Base-by-base conservation (phyloP, 2,888 invertebrate species). In the Polydrusus pterygomalis region DNA sequence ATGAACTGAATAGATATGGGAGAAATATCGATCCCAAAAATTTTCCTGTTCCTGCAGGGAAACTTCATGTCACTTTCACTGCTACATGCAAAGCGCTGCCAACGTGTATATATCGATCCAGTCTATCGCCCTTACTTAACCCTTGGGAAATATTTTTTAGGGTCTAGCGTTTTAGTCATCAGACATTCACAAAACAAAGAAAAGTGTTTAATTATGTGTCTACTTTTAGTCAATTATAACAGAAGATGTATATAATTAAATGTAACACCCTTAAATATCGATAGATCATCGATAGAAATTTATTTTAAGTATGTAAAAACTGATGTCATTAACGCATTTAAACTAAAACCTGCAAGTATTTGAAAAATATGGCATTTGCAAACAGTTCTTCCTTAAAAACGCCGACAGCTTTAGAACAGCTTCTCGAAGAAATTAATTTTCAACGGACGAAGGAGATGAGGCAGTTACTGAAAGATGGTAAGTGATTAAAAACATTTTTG, bases 391-490 rank as follows among this genome's bases (percentile, higher is more conserved):
- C 70, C 30, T 82, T 89, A 71, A 89, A 89, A 83, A 87, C 89
- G 18, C 91, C 93, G 18, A 94, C 95, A 38, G 93, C 94, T 87
- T 88, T 97, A 81, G 96, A 96, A 85, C 96, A 96, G 84, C 89
- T 97, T 72, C 89, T 97, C 76, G 96, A 96, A 85, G 97, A 97
- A 88, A 97, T 97, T 80, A 96, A 96, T 88, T 97, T 96, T 84
- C 96, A 97, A 87, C 90, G 96, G 80, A 96, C 96, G 68, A 96
- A 97, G 88, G 96, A 96, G 88, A 95, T 96, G 93, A 90, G 96
- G 62, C 96, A 96, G 87, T 89, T 96, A 81, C 90, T 96, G 83
- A 96, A 96, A 88, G 96, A 96, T 89, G 96, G 96, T 95, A 86
- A 85, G 86, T 82, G 13, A 3, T 25, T 2, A 20, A 43, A 43